Evolutionary conservation across 2,888 invertebrate genomes (phyloP).

Genomic region (Callimorpha dominula): DNA sequence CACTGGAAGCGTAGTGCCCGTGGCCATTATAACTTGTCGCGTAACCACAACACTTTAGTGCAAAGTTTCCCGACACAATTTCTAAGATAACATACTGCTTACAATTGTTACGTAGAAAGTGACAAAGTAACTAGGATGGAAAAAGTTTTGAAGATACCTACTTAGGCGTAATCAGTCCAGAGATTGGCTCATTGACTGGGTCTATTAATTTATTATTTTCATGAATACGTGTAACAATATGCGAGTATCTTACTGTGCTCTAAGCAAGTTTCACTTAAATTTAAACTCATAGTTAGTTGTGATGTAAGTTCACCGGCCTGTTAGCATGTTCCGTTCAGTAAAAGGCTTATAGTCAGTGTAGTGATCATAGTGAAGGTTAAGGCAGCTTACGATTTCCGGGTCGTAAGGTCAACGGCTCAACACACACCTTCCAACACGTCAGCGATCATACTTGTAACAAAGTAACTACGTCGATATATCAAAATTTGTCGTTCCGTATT

Average conservation of each 20-base stretch:
- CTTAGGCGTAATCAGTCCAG: not conserved
- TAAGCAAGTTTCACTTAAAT: conserved; percentile 36
- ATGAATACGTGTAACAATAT: conserved; percentile 41
- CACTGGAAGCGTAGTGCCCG: conserved; percentile 60
- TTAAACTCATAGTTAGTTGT: conserved; percentile 23
- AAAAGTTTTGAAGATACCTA: not conserved
- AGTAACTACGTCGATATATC: not conserved
- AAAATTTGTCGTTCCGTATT: conserved; percentile 12
- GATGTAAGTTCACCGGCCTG: not conserved
- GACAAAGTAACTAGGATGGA: conserved; percentile 1
- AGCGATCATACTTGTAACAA: conserved; percentile 21
- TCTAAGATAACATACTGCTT: conserved; percentile 31
- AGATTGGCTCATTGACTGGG: conserved; percentile 19
- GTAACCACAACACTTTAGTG: conserved; percentile 46
- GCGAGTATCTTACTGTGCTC: conserved; percentile 21
- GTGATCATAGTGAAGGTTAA: conserved; percentile 61
- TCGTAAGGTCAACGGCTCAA: conserved; percentile 66
- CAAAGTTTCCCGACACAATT: conserved; percentile 39
- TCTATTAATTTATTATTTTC: conserved; percentile 23
- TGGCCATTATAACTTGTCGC: conserved; percentile 55
- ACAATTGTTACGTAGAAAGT: conserved; percentile 29
- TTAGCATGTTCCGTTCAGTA: conserved; percentile 29
- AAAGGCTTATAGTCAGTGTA: conserved; percentile 24
- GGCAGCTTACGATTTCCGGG: conserved; percentile 62
- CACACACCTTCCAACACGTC: conserved; percentile 38